Base-by-base conservation (phyloP, 2,888 invertebrate species). In the Exephanes ischioxanthus region DNA sequence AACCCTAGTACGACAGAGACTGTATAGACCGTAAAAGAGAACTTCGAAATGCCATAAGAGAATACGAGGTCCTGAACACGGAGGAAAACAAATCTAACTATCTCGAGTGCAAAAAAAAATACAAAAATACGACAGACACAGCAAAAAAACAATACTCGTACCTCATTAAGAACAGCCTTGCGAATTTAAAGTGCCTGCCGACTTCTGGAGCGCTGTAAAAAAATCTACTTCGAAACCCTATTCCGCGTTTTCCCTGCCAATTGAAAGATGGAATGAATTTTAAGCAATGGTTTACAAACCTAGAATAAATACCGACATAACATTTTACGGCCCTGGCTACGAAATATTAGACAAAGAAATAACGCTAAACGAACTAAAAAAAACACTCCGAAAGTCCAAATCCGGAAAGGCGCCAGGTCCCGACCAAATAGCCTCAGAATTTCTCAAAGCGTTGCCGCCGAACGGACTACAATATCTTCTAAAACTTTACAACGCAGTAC, bases 191-290 rank as follows among this genome's bases (percentile, higher is more conserved):
- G 7, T 9, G 68, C 48, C 68, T 3, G 7, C 68, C 7, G 68
- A 68, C 11, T 68, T 68, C 11, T 37, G 68, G 37, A 68, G 16
- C 22, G 68, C 68, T 9, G 68, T 68, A 11, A 68, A 68, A 68
- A 68, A 68, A 37, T 48, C 19, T 14, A 68, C 7, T 3, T 26
- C 9, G 11, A 68, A 68, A 45, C 4, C 45, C 4, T 6, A 11
- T 6, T 19, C 19, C 26, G 14, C 37, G 37, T 48, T 58, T 7
- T 22, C 19, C 30, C 68, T 68, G 9, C 68, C 68, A 14, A 37
- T 68, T 9, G 22, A 37, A 7, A 37, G 7, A 22, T 68, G 68
- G 68, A 68, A 68, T 30, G 68, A 68, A 37, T 68, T 68, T 37
- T 68, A 68, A 3, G 48, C 41, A 30, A 68, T 4, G 45, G 7